A percentile compares a stretch with the other conserved stretches of the same genome.
phyloP scores from a whole-genome alignment of 2,797 vertebrate genomes.

The Oceanodroma leucorhoa region DNA sequence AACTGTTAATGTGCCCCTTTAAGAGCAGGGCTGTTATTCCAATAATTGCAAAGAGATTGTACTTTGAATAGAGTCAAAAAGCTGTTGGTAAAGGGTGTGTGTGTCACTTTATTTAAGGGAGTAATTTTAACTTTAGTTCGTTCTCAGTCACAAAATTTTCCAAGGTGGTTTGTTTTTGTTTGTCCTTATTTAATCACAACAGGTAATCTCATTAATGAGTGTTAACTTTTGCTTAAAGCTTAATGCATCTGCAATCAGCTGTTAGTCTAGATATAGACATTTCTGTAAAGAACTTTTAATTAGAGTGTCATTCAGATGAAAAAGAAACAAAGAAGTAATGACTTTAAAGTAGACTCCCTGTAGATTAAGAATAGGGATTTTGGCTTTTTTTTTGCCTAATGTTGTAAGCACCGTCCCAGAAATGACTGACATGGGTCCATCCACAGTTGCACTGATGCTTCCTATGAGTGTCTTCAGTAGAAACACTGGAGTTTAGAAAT shows the following conservation, averaged over 20 bases:
- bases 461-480: not conserved
- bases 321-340: slow-evolving; percentile 72
- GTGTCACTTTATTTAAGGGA: slow-evolving; percentile 23
- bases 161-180: slow-evolving; percentile 51
- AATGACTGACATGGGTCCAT: not conserved
- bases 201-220: slow-evolving; percentile 76
- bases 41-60: not conserved
- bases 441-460: not conserved
- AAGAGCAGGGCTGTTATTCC: not conserved
- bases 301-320: slow-evolving; percentile 67
- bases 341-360: slow-evolving; percentile 69
- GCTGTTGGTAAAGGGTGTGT: not conserved
- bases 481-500: not conserved
- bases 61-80: not conserved
- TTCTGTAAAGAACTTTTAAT: slow-evolving; percentile 68
- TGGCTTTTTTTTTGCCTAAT: not conserved
- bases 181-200: slow-evolving; percentile 72
- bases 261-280: slow-evolving; percentile 51
- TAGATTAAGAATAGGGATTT: slow-evolving; percentile 46
- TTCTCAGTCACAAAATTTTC: slow-evolving; percentile 60
- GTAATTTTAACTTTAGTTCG: slow-evolving; percentile 42
- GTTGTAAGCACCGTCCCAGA: not conserved
- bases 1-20: slow-evolving; percentile 27
- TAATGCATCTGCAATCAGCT: slow-evolving; percentile 62
- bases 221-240: slow-evolving; percentile 74